Percentiles rank a stretch among this genome's conserved stretches.
Evolutionary conservation across 2,888 invertebrate genomes (phyloP).

Genomic region (Rapana venosa): DNA sequence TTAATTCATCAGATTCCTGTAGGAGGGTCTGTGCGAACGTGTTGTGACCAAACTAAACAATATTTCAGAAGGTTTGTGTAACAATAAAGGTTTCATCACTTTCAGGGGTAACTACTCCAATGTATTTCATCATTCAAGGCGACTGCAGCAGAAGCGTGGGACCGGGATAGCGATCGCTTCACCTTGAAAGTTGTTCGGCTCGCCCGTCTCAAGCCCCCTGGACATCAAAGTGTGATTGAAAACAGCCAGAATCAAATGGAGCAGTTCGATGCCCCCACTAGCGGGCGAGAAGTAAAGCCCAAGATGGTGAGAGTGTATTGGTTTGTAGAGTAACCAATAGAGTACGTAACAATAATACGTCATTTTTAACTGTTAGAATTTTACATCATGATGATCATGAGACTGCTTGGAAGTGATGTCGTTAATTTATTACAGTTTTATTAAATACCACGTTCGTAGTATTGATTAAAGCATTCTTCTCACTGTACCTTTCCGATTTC

Average conservation of each 20-base stretch:
- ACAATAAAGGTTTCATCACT: not conserved
- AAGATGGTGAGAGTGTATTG: slow-evolving; percentile 43
- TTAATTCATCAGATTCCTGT: too few relatives aligned
- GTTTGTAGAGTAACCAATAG: not conserved
- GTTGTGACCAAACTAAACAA: not conserved
- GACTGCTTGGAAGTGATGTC: too few relatives aligned
- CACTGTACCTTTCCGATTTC: too few relatives aligned
- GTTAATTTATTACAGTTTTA: too few relatives aligned
- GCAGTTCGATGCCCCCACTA: slow-evolving; percentile 24
- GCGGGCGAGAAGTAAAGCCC: slow-evolving; percentile 47
- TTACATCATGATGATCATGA: not conserved
- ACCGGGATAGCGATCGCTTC: not conserved
- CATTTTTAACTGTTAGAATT: not conserved
- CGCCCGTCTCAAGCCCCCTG: too few relatives aligned
- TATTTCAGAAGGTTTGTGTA: not conserved
- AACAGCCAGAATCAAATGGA: slow-evolving; percentile 29
- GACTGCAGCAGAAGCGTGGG: not conserved
- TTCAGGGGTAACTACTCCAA: slow-evolving; percentile 7
- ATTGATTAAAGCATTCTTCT: too few relatives aligned
- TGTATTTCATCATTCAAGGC: slow-evolving; percentile 5
- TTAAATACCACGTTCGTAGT: too few relatives aligned
- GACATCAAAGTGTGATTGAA: not conserved
- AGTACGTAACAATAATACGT: too few relatives aligned
- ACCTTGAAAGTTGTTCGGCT: not conserved
- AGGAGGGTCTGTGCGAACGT: too few relatives aligned